phyloP scores from a whole-genome alignment of 2,888 invertebrate species.

The Limenitis camilla region DNA sequence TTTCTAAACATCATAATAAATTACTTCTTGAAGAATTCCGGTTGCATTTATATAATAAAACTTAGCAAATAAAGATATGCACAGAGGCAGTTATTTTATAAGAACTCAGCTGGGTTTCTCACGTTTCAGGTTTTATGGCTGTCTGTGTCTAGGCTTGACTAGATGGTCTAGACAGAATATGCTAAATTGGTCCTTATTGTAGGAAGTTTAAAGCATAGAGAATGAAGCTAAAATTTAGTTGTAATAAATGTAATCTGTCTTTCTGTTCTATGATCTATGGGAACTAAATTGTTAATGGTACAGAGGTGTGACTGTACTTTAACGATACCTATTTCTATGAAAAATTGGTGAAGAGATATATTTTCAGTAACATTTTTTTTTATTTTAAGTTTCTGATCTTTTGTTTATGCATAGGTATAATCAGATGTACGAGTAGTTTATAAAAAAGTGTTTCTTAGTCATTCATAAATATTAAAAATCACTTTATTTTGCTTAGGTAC shows the following conservation, averaged over 20 bases:
- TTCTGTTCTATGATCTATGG: too few species aligned
- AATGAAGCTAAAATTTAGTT: too few species aligned
- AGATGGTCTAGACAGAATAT: conserved; percentile 1
- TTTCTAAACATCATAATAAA: not conserved
- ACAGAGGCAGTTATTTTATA: conserved; percentile 49
- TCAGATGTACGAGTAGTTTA: not conserved
- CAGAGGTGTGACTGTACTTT: too few species aligned
- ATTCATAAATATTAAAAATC: too few species aligned
- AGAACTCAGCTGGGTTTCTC: conserved; percentile 56
- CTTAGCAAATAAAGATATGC: conserved; percentile 42
- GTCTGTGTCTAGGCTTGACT: conserved; percentile 29
- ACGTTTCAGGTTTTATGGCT: conserved; percentile 50
- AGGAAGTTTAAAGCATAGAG: not conserved
- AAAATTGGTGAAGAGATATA: not conserved
- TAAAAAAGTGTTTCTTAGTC: too few species aligned
- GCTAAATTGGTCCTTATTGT: conserved; percentile 16
- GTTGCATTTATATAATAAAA: conserved; percentile 31
- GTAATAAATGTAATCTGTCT: too few species aligned
- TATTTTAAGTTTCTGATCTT: too few species aligned
- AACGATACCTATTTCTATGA: too few species aligned
- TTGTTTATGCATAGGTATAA: too few species aligned
- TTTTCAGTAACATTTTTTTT: too few species aligned
- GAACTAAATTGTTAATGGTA: too few species aligned
- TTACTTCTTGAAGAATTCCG: conserved; percentile 13
- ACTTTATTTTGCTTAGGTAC: too few species aligned